Evolutionary conservation across 2,888 invertebrate genomes (phyloP).

Genomic region (Cataglyphis altisquamis): DNA sequence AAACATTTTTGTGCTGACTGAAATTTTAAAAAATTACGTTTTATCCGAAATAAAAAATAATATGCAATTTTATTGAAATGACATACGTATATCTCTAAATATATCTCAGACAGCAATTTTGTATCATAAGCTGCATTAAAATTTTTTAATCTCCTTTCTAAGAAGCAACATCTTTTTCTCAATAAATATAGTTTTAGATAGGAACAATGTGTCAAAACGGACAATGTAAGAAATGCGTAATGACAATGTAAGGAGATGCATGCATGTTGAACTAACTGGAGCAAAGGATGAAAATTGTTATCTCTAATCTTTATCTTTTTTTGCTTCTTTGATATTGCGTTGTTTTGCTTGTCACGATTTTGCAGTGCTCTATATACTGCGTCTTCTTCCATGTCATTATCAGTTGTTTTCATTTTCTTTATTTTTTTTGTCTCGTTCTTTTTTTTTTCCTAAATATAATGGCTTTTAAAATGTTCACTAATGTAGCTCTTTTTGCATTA

Average conservation of each 20-base stretch:
- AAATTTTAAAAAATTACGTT: background rate
- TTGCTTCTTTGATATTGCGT: constrained; percentile 67
- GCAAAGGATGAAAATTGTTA: constrained; percentile 75
- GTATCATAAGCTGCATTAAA: background rate
- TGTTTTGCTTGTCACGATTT: constrained; percentile 36
- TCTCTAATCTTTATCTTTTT: constrained; percentile 63
- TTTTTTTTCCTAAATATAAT: background rate
- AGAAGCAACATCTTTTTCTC: background rate
- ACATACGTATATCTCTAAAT: background rate
- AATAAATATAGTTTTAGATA: background rate
- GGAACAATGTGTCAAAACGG: background rate
- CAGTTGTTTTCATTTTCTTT: constrained; percentile 23
- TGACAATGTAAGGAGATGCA: constrained; percentile 14
- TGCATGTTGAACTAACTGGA: background rate
- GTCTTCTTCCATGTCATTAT: background rate
- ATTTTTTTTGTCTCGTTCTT: background rate
- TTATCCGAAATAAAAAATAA: background rate
- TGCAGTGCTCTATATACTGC: background rate
- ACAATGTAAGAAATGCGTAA: background rate
- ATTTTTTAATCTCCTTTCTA: background rate
- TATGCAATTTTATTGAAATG: background rate
- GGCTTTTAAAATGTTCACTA: constrained; percentile 6
- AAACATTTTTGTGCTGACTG: background rate
- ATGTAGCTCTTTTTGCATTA: background rate
- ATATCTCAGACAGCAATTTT: background rate